These are phyloP conservation scores for Zele albiditarsus DNA, from an alignment of 2,888 invertebrate species.

Conservation along the genomic window DNA sequence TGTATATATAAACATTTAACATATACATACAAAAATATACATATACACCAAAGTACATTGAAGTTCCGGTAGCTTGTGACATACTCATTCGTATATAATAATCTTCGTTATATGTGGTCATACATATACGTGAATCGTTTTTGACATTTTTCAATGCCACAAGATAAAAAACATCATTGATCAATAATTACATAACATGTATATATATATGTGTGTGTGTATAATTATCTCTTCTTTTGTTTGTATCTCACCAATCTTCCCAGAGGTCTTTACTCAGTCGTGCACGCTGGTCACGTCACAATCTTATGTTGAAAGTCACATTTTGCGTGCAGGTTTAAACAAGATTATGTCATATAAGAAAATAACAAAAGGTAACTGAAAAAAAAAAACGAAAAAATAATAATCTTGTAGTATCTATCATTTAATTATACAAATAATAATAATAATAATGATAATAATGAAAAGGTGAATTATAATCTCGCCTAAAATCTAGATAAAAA, in stretches of 20 bases:
- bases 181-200: slow-evolving; percentile 35
- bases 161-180: slow-evolving; percentile 26
- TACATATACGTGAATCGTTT: slow-evolving; percentile 11
- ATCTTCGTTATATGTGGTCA: slow-evolving; percentile 10
- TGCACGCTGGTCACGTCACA: slow-evolving; percentile 29
- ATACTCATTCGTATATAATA: neutral
- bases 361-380: neutral
- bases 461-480: too few species aligned
- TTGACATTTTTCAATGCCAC: slow-evolving; percentile 19
- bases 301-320: neutral
- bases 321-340: slow-evolving; percentile 24
- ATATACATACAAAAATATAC: neutral
- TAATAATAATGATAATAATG: too few species aligned
- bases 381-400: too few species aligned
- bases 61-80: slow-evolving; percentile 30
- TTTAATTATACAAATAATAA: too few species aligned
- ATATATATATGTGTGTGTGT: neutral
- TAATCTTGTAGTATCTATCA: too few species aligned
- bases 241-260: slow-evolving; percentile 32
- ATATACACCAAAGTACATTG: neutral
- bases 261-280: slow-evolving; percentile 16
- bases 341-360: slow-evolving; percentile 30
- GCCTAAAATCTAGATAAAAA: too few species aligned
- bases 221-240: slow-evolving; percentile 32
- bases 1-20: neutral